Conservation (phyloP, 2,888 invertebrate species). For the Copidosoma aretas region DNA sequence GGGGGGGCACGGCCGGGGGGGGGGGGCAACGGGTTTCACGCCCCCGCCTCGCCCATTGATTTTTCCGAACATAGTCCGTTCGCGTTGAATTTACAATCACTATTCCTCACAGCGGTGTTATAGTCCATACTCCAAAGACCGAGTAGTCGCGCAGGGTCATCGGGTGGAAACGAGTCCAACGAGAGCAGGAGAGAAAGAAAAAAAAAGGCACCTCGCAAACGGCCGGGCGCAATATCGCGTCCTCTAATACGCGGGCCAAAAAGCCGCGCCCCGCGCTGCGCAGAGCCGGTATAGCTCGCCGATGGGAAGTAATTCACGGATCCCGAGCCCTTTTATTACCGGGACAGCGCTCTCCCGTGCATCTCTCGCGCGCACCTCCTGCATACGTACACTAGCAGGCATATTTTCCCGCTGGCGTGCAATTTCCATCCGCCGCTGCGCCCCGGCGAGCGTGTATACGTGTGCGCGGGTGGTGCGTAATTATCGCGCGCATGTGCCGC, state of each 20-base stretch:
- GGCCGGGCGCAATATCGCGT: background rate
- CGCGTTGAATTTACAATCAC: no score
- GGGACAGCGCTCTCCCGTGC: background rate
- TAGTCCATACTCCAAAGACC: no score
- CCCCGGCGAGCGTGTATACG: background rate
- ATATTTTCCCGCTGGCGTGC: background rate
- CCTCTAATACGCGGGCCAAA: background rate
- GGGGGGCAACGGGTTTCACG: no score
- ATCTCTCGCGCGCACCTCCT: background rate
- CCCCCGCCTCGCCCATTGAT: no score
- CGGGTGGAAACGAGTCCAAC: background rate
- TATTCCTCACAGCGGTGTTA: no score
- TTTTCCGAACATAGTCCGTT: no score
- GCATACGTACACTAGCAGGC: constrained; percentile 8
- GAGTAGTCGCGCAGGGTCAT: no score
- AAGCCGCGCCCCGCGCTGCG: background rate
- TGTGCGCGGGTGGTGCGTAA: constrained; percentile 12
- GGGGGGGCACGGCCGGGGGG: no score
- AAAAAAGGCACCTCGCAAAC: background rate
- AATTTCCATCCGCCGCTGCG: background rate
- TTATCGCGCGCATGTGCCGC: constrained; percentile 12
- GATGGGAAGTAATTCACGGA: constrained; percentile 7
- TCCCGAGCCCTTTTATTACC: background rate
- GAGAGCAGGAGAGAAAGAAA: background rate
- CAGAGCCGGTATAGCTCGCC: background rate